Base-by-base conservation (phyloP, 2,888 invertebrate species). In the Liposcelis brunnea region DNA sequence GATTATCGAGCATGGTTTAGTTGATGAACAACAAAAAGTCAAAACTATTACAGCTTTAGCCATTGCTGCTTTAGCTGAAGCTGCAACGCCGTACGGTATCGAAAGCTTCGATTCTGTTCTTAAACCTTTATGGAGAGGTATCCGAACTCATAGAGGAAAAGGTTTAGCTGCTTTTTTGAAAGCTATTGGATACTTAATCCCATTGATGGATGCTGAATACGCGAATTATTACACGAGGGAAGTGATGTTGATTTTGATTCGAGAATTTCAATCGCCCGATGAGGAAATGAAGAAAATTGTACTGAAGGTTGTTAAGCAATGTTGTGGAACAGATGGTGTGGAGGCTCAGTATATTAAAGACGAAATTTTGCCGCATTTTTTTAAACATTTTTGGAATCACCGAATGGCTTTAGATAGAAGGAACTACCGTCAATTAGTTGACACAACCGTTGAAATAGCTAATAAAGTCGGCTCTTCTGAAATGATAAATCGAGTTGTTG, bases 251-350 rank as follows among this genome's bases (percentile, higher is more conserved):
- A 98, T 98, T 63, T 71, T 99, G 19, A 97, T 98, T 56, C 77
- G 98, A 65, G 98, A 99, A 71, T 99, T 99, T 65, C 95, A 95
- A 66, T 97, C 97, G 47, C 98, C 98, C 1, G 98, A 99, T 63
- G 98, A 99, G 64, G 98, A 99, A 72, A 99, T 99, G 98, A 99
- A 99, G 65, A 99, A 99, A 62, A 99, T 99, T 68, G 98, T 99
- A 1, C 70, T 99, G 51, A 99, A 99, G 73, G 91, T 97, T 49
- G 98, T 99, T 49, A 99, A 99, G 64, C 98, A 99, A 66, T 99
- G 98, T 66, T 99, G 98, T 61, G 95, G 93, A 8, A 99, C 98
- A 0, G 98, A 99, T 63, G 98, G 98, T 78, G 98, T 99, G 44
- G 98, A 98, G 63, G 81, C 98, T 0, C 91, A 94, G 59, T 99